A percentile compares a stretch with the other conserved stretches of the same genome.
Evolutionary conservation across 2,797 vertebrate genomes (phyloP).

Genomic region (Takifugu ocellatus): DNA sequence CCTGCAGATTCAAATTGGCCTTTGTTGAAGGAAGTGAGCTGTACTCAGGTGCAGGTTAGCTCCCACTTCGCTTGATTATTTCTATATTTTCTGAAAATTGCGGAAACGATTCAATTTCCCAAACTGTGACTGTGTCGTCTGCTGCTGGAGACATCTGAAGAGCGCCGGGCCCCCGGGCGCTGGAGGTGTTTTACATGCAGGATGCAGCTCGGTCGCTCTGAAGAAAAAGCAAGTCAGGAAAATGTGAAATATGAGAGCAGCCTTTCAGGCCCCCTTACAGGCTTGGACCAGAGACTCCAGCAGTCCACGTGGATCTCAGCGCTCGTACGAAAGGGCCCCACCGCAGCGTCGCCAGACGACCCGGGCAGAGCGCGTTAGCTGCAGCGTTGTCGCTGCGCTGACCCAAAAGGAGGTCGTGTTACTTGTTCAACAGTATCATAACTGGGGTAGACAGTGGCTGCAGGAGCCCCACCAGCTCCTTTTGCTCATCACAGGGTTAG

Average conservation of each 20-base stretch:
- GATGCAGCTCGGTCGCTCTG: constrained; percentile 1
- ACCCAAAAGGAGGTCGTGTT: constrained; percentile 18
- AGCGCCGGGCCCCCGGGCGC: constrained; percentile 2
- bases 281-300: constrained; percentile 7
- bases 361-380: constrained; percentile 14
- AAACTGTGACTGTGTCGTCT: background rate
- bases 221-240: constrained; percentile 3
- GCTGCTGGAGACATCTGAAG: background rate
- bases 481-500: constrained; percentile 1
- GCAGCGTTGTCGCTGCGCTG: constrained; percentile 16
- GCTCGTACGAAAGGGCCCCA: constrained; percentile 21
- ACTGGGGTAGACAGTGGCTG: constrained; percentile 23
- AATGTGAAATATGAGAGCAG: constrained; percentile 16
- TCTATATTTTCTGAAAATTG: too few relatives aligned
- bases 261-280: background rate
- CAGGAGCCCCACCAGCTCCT: constrained; percentile 30
- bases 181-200: constrained; percentile 11
- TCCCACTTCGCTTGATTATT: too few relatives aligned
- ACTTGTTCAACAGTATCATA: constrained; percentile 22
- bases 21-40: too few relatives aligned
- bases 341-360: constrained; percentile 47
- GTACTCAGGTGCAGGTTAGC: too few relatives aligned
- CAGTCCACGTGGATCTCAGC: constrained; percentile 27
- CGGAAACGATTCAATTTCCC: too few relatives aligned
- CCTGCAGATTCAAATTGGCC: too few relatives aligned